A percentile compares a stretch with the other conserved stretches of the same genome.
phyloP scores from a whole-genome alignment of 2,888 invertebrate genomes.

The Harmothoe impar region DNA sequence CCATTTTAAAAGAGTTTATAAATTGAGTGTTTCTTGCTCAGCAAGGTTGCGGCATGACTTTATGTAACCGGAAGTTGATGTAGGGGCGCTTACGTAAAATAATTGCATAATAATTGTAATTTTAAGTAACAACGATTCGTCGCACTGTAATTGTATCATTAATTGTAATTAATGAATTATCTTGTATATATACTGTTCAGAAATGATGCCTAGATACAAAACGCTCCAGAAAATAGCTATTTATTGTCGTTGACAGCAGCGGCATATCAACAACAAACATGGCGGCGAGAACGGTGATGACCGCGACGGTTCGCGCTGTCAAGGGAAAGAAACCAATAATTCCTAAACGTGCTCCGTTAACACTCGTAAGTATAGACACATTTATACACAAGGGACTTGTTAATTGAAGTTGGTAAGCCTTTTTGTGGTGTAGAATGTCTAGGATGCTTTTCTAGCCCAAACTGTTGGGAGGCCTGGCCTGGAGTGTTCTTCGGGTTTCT shows the following conservation, averaged over 20 bases:
- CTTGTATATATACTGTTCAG: no score
- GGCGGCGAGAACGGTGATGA: constrained; percentile 81
- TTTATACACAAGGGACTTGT: background rate
- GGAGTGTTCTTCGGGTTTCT: no score
- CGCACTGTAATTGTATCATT: background rate
- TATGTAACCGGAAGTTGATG: constrained; percentile 16
- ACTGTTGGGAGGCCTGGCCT: no score
- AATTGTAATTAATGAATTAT: no score
- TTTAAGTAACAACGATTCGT: background rate
- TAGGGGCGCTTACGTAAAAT: background rate
- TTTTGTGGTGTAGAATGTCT: background rate
- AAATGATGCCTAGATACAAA: no score
- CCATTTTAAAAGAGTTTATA: constrained; percentile 23
- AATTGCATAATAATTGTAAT: no score
- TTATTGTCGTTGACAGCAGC: background rate
- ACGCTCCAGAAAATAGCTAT: background rate
- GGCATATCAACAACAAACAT: constrained; percentile 38
- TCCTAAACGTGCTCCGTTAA: constrained; percentile 92
- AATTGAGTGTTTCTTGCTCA: background rate
- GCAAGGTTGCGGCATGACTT: background rate
- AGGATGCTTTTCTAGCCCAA: no score
- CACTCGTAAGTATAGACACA: constrained; percentile 84
- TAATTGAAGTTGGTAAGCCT: background rate
- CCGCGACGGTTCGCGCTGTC: constrained; percentile 94
- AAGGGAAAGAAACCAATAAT: constrained; percentile 87